A percentile compares a stretch with the other conserved stretches of the same genome.
phyloP scores from a whole-genome alignment of 2,113 vertebrate species.

The Phylloscopus trochilus region DNA sequence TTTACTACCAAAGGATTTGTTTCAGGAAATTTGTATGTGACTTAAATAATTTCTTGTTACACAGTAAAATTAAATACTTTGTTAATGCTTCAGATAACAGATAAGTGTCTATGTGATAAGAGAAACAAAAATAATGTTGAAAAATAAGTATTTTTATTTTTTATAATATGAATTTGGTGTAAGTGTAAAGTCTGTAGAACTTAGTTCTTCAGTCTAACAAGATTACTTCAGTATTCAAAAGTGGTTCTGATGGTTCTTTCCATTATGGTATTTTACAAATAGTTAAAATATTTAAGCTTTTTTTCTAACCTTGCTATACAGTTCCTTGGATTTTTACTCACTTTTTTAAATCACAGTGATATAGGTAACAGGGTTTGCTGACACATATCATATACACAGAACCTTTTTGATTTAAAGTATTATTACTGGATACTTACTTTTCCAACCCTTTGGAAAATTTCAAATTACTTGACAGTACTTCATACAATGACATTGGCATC shows the following conservation, averaged over 20 bases:
- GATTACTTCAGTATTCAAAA: neutral
- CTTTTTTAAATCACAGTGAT: neutral
- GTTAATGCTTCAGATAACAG: neutral
- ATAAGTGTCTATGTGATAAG: neutral
- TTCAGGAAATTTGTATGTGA: neutral
- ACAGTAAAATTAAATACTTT: neutral
- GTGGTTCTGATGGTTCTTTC: neutral
- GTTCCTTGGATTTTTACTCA: neutral
- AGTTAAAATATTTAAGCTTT: neutral
- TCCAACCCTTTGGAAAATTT: neutral
- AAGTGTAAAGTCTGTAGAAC: neutral
- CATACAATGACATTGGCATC: neutral
- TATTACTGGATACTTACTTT: neutral
- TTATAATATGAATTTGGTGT: neutral
- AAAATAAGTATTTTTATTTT: neutral
- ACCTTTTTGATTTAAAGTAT: neutral
- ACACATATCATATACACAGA: neutral
- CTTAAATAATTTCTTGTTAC: neutral
- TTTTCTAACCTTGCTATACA: neutral
- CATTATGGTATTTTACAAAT: neutral
- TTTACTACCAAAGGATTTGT: neutral
- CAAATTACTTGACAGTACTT: neutral
- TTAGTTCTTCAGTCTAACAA: neutral
- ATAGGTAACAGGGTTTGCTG: neutral
- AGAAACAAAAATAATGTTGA: neutral